Evolutionary conservation across 2,888 invertebrate genomes (phyloP), one percentile per base, ranked within the genome.

Genomic region (Cactoblastis cactorum): DNA sequence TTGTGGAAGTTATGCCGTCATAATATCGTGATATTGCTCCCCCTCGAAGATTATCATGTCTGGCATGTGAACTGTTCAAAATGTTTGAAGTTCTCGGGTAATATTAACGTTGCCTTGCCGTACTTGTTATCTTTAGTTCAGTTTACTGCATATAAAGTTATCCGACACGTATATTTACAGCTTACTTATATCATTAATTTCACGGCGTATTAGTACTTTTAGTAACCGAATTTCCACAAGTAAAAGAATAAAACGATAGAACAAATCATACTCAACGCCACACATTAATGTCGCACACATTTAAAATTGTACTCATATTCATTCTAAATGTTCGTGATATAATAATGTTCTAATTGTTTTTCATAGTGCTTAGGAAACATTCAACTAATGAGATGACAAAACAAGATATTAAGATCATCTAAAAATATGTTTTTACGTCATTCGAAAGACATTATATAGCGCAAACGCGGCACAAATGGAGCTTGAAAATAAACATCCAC

Each of bases 11-110:
- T 75, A 71, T 69, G 71, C 57, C 63, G 58, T 57, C 61, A 71
- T 74, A 71, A 71, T 70, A 67, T 67, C 62, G 58, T 54, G 69
- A 80, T 82, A 82, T 81, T 77, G 67, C 74, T 62, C 62, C 57
- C 63, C 62, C 61, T 53, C n/a, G 58, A 59, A 71, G 77, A 79
- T 81, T 79, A 77, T 70, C 71, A 66, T 62, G 75, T 74, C 79
- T 77, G 71, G 57, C 55, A 61, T 53, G 53, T 52, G 54, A 56
- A 54, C 49, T 50, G 57, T 62, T 57, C 57, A 58, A 54, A 56
- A 58, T 50, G 53, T 54, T 45, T 41, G 58, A 63, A 58, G 57
- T 57, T 53, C 37, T 32, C 37, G 34, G 32, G 34, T 41, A 5
- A 49, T 49, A 33, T 49, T 41, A 33, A 34, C 14, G 24, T 15